Percentiles rank a stretch among this genome's conserved stretches.
Evolutionary conservation across 1,140 invertebrate genomes (phyloP).

Genomic region (Latrodectus geometricus): DNA sequence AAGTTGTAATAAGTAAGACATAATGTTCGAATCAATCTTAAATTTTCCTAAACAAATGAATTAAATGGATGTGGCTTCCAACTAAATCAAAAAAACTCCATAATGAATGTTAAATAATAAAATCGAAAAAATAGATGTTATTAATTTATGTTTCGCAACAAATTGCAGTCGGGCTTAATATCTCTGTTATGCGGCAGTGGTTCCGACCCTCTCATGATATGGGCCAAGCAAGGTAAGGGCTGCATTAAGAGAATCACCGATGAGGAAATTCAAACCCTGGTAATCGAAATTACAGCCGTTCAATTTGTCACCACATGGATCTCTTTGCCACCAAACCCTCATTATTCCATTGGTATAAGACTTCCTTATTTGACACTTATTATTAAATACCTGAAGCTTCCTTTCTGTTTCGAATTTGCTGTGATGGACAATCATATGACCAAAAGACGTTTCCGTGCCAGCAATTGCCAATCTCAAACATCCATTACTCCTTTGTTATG

Average conservation of each 20-base stretch:
- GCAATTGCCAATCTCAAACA: constrained; percentile 13
- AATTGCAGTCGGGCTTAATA: constrained; percentile 33
- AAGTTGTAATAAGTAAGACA: too few species aligned
- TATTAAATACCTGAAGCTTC: constrained; percentile 35
- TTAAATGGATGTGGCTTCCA: too few species aligned
- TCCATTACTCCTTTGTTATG: constrained; percentile 12
- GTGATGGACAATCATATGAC: constrained; percentile 11
- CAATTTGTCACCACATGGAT: constrained; percentile 35
- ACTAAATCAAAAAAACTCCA: too few species aligned
- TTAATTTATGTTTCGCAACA: constrained; percentile 46
- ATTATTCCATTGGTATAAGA: constrained; percentile 9
- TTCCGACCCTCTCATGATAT: constrained; percentile 14
- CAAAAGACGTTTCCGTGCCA: constrained; percentile 29
- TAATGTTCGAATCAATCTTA: too few species aligned
- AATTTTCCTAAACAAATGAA: too few species aligned
- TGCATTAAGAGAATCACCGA: constrained; percentile 33
- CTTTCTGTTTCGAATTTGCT: constrained; percentile 40
- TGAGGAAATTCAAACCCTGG: constrained; percentile 22
- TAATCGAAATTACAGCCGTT: constrained; percentile 18
- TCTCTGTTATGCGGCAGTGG: constrained; percentile 28
- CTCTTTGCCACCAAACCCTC: not conserved
- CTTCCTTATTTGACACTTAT: constrained; percentile 35
- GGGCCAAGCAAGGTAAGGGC: constrained; percentile 17
- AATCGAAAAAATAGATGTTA: not conserved
- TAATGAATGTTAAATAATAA: too few species aligned